Evolutionary conservation across 2,888 invertebrate genomes (phyloP).

Genomic region (Notocelia uddmanniana): DNA sequence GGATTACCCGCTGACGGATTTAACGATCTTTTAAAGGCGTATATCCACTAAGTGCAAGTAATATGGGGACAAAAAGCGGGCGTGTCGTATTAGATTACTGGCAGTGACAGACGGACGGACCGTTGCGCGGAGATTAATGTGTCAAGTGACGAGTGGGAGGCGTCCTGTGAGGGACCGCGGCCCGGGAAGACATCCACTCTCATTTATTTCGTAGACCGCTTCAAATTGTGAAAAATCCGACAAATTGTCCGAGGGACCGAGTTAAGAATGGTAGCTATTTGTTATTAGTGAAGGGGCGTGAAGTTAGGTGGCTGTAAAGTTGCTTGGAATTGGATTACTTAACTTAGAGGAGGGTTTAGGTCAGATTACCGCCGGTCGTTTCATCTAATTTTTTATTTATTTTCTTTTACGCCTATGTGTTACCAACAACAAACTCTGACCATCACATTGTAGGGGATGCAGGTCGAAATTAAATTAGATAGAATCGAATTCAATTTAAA

Average conservation of each 20-base stretch:
- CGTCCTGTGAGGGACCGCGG: slow-evolving; percentile 58
- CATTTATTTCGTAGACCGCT: slow-evolving; percentile 73
- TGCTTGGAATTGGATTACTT: slow-evolving; percentile 41
- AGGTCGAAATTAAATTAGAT: no score
- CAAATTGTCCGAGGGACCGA: slow-evolving; percentile 60
- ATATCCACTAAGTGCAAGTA: slow-evolving; percentile 76
- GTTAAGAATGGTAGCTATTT: slow-evolving; percentile 45
- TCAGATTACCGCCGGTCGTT: slow-evolving; percentile 24
- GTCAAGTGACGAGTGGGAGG: slow-evolving; percentile 83
- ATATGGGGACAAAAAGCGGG: slow-evolving; percentile 82
- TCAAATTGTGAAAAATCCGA: slow-evolving; percentile 73
- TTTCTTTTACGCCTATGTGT: no score
- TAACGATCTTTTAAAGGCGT: slow-evolving; percentile 74
- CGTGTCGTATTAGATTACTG: slow-evolving; percentile 85
- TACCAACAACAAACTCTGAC: no score
- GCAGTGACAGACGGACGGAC: slow-evolving; percentile 81
- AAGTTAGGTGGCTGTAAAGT: slow-evolving; percentile 38
- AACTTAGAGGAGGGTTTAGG: slow-evolving; percentile 24
- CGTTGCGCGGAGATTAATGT: slow-evolving; percentile 81
- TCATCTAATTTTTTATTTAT: slow-evolving; percentile 16
- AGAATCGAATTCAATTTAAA: no score
- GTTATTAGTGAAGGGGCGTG: slow-evolving; percentile 44
- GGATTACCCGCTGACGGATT: slow-evolving; percentile 71
- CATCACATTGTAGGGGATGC: no score
- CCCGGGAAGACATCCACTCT: slow-evolving; percentile 64